These are phyloP conservation scores for Galerucella pusilla DNA, from an alignment of 2,888 invertebrate genomes.

Conservation along the genomic window DNA sequence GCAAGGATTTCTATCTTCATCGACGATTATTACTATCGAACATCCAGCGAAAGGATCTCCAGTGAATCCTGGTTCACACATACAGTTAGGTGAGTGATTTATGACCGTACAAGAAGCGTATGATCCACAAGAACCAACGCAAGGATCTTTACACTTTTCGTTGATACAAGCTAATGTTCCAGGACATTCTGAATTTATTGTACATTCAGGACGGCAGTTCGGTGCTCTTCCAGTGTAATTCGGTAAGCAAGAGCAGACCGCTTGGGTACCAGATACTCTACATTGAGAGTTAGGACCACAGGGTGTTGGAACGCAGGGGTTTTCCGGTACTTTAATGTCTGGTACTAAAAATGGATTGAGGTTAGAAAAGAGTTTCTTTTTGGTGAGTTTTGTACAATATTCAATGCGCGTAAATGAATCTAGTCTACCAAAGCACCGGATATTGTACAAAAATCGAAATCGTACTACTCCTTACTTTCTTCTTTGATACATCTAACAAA, in stretches of 20 bases:
- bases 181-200: conserved; percentile 85
- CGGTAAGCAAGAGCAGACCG: conserved; percentile 83
- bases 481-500: conserved; percentile 78
- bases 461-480: conserved; percentile 61
- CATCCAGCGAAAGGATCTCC: conserved; percentile 90
- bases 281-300: conserved; percentile 89
- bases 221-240: conserved; percentile 86
- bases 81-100: conserved; percentile 86
- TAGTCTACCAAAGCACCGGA: neutral
- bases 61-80: conserved; percentile 81
- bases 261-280: conserved; percentile 78
- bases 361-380: neutral
- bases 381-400: neutral
- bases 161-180: conserved; percentile 85
- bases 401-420: neutral
- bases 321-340: conserved; percentile 68
- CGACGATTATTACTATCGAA: conserved; percentile 58
- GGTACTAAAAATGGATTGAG: conserved; percentile 60
- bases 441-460: neutral
- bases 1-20: conserved; percentile 79
- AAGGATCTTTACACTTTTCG: conserved; percentile 85
- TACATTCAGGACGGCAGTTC: conserved; percentile 88
- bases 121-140: conserved; percentile 85
- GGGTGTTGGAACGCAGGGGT: conserved; percentile 85
- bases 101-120: conserved; percentile 83